Evolutionary conservation across 2,797 vertebrate genomes (phyloP), one percentile per base, ranked within the genome.

Genomic region (Silurus aristotelis): DNA sequence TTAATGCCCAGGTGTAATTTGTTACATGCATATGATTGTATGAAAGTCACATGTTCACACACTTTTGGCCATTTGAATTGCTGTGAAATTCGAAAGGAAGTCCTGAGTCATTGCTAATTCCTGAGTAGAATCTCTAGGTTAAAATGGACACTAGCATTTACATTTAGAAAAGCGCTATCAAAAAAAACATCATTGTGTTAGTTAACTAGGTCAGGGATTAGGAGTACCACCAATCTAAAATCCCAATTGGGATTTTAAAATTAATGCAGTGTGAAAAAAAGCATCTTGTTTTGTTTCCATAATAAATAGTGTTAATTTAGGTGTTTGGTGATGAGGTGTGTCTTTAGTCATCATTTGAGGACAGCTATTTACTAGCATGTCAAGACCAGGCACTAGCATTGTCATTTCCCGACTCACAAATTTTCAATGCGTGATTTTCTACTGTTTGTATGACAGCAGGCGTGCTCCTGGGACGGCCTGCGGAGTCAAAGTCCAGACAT

Each of bases 401-500:
- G 43, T 52, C 22, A 52, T 31, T 84, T 38, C 87, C 80, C 27
- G 14, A 60, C 38, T 48, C 67, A 72, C n/a, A 56, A 81, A 85
- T 67, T 66, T 78, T 71, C 58, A 66, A 55, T 83, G 46, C 72
- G 52, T 82, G 31, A 8, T 87, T 87, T 86, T 61, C 56, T 77
- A 6, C 67, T 85, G 63, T 84, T 80, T 84, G 80, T 82, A 84
- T 87, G 75, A 86, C 70, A 85, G 70, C 80, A 85, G 48, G 48
- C 85, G 56, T 48, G 73, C 85, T 64, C 84, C 64, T 88, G 89
- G 38, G 67, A 89, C 72, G 63, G 87, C 84, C 89, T 70, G 67
- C 87, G 90, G 90, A 89, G 85, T 88, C 87, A 87, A 82, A 89
- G 86, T 86, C 90, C 85, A 89, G 90, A 89, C 89, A 89, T 83